These are phyloP conservation scores for Bombus ignitus DNA, from an alignment of 1,140 invertebrate species.

Conservation along the genomic window DNA sequence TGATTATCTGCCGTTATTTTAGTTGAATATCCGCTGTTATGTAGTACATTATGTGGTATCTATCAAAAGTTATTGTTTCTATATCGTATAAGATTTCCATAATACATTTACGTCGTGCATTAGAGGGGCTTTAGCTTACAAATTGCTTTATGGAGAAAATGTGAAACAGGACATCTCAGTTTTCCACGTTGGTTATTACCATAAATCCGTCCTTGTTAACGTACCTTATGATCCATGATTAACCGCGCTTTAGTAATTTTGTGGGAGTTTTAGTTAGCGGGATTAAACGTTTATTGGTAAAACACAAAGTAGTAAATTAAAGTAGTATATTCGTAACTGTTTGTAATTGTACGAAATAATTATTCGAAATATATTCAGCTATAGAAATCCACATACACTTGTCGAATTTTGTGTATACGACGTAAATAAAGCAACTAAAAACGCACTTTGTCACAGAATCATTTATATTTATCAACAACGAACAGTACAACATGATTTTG, in stretches of 20 bases:
- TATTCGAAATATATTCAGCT: neutral
- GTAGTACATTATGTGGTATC: no score
- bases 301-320: neutral
- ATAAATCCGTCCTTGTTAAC: neutral
- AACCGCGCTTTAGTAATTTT: neutral
- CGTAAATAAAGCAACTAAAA: neutral
- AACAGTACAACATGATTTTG: no score
- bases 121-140: neutral
- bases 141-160: neutral
- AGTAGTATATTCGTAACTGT: neutral
- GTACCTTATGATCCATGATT: neutral
- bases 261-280: neutral
- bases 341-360: neutral
- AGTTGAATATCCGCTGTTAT: neutral
- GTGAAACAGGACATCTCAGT: neutral
- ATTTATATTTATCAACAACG: neutral
- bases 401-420: no score
- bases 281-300: neutral
- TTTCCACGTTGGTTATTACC: neutral
- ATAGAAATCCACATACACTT: no score
- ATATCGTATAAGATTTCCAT: slow-evolving; percentile 1
- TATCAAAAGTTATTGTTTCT: neutral
- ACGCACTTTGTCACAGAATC: neutral
- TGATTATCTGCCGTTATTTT: neutral
- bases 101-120: neutral